A percentile compares a stretch with the other conserved stretches of the same genome.
These are phyloP conservation scores for Microctenopoma steveboyesi DNA, from an alignment of 2,797 vertebrate species.

Conservation along the genomic window DNA sequence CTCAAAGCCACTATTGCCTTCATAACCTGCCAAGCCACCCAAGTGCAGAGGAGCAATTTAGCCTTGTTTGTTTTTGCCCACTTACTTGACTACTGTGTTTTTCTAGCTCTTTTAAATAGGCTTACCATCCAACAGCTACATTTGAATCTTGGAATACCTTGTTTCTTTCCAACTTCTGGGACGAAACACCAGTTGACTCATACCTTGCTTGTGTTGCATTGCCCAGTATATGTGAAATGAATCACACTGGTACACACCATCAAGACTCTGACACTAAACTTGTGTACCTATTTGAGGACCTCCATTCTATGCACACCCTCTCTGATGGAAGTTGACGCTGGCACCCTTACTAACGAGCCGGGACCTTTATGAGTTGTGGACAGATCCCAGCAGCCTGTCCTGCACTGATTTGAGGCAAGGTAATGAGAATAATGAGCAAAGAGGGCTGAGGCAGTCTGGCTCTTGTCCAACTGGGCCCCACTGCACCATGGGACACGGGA, in stretches of 20 bases:
- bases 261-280: conserved; percentile 29
- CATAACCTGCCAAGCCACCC: conserved; percentile 84
- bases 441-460: conserved; percentile 74
- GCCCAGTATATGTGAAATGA: conserved; percentile 29
- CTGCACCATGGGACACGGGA: conserved; percentile 82
- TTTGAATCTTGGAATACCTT: conserved; percentile 66
- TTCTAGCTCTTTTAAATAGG: conserved; percentile 75
- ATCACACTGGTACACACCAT: conserved; percentile 25
- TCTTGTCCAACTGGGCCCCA: conserved; percentile 79
- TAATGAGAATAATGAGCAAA: conserved; percentile 88
- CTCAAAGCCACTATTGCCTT: conserved; percentile 80
- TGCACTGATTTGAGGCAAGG: conserved; percentile 81
- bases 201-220: conserved; percentile 47
- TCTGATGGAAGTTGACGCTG: conserved; percentile 64
- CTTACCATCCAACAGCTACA: conserved; percentile 75
- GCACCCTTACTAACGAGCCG: conserved; percentile 75
- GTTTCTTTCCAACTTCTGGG: conserved; percentile 51
- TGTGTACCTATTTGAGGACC: conserved; percentile 57
- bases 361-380: conserved; percentile 83
- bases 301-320: conserved; percentile 60
- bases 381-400: conserved; percentile 85
- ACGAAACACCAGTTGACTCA: conserved; percentile 58
- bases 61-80: conserved; percentile 80
- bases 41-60: conserved; percentile 81
- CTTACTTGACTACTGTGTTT: conserved; percentile 78